phyloP scores from a whole-genome alignment of 2,113 vertebrate genomes.

The Leptosomus discolor region DNA sequence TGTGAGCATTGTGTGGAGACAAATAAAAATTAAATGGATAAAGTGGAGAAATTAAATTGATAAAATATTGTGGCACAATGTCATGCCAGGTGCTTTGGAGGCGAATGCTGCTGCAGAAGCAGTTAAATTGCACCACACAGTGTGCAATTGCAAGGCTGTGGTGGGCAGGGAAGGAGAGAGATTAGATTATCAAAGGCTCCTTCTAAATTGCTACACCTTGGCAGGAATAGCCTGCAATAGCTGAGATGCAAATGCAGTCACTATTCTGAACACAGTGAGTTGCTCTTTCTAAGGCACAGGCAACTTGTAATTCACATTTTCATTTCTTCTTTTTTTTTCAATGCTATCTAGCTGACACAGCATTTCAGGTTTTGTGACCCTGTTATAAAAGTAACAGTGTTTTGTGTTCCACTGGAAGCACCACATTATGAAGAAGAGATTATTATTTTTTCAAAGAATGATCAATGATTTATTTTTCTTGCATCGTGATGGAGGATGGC shows the following conservation, averaged over 20 bases:
- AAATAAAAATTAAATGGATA: not conserved
- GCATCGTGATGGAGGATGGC: not conserved
- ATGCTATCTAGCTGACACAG: not conserved
- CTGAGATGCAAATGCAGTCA: not conserved
- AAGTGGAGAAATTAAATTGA: not conserved
- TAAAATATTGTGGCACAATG: not conserved
- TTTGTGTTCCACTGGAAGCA: not conserved
- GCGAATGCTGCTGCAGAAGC: not conserved
- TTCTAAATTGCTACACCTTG: not conserved
- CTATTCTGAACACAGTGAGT: not conserved
- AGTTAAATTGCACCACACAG: not conserved
- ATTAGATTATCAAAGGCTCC: not conserved
- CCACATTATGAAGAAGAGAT: not conserved
- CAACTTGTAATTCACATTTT: not conserved
- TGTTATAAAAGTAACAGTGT: not conserved
- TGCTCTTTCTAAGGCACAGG: not conserved
- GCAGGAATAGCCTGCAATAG: not conserved
- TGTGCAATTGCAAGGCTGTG: not conserved
- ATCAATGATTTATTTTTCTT: not conserved
- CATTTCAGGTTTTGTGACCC: not conserved
- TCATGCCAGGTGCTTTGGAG: not conserved
- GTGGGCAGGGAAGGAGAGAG: not conserved
- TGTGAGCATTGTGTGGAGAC: not conserved
- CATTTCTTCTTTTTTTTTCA: not conserved
- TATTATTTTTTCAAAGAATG: not conserved